A percentile compares a stretch with the other conserved stretches of the same genome.
These are phyloP conservation scores for Mohoua ochrocephala DNA, from an alignment of 2,113 vertebrate genomes.

Conservation along the genomic window DNA sequence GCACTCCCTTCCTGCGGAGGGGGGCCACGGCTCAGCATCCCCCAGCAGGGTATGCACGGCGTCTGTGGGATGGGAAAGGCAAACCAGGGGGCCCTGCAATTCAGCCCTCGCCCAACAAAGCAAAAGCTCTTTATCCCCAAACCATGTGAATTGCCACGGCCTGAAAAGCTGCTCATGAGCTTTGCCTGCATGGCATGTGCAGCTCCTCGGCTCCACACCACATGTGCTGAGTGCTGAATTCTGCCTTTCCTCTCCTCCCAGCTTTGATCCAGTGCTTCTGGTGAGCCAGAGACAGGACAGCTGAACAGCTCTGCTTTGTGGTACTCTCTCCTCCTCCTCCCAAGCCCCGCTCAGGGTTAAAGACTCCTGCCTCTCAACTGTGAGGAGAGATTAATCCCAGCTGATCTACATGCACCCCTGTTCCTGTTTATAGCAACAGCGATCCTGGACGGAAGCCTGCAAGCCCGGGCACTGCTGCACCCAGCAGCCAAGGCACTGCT, in stretches of 20 bases:
- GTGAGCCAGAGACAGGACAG: background rate
- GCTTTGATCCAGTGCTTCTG: background rate
- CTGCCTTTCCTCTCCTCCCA: background rate
- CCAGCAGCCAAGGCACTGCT: background rate
- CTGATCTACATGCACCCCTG: background rate
- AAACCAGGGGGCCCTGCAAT: background rate
- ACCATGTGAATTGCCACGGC: background rate
- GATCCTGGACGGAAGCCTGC: background rate
- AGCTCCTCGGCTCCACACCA: fast-evolving
- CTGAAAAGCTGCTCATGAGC: background rate
- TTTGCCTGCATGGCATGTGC: fast-evolving
- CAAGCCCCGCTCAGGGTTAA: background rate
- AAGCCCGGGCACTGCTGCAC: background rate
- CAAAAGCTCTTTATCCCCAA: background rate
- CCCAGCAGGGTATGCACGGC: fast-evolving
- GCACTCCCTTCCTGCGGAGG: background rate
- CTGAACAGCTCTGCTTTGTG: background rate
- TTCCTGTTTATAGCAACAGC: background rate
- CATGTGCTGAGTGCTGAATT: background rate
- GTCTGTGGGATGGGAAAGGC: background rate
- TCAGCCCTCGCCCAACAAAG: background rate
- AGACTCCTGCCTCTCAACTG: background rate
- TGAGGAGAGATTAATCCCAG: background rate
- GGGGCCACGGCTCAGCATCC: too few relatives aligned
- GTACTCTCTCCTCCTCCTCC: background rate